Conservation (phyloP, 2,797 vertebrate genomes). For the Bradypus variegatus region DNA sequence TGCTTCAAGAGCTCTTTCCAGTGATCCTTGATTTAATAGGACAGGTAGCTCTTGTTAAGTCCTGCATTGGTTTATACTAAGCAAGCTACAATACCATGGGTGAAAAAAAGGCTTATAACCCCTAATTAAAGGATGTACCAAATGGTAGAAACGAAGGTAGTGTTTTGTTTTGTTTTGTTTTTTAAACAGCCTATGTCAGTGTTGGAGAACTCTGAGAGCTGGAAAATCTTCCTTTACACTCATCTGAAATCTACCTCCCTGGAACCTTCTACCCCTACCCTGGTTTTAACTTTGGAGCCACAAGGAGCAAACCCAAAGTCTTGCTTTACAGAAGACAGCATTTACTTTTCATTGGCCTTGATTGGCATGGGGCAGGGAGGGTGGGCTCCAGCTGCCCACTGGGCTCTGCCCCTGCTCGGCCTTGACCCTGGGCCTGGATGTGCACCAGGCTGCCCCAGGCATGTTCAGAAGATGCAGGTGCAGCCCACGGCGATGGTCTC, state of each 20-base stretch:
- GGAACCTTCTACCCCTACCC: neutral
- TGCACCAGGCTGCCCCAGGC: neutral
- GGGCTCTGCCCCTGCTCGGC: neutral
- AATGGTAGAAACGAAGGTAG: neutral
- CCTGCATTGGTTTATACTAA: neutral
- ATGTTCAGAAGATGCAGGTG: conserved; percentile 83
- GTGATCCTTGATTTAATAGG: neutral
- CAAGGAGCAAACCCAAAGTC: conserved; percentile 31
- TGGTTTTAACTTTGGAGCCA: neutral
- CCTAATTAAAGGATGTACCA: neutral
- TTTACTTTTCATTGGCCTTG: conserved; percentile 28
- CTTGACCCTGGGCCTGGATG: accelerated
- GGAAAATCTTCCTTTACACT: neutral
- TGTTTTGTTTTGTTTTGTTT: neutral
- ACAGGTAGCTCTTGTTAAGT: neutral
- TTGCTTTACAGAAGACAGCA: conserved; percentile 32
- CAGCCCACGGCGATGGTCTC: conserved; percentile 86
- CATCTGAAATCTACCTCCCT: neutral
- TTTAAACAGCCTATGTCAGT: neutral
- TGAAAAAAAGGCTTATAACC: neutral
- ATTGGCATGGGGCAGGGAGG: neutral
- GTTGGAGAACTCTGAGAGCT: neutral
- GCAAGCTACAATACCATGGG: neutral
- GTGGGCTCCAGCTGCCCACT: too few relatives aligned
- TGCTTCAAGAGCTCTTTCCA: neutral